Evolutionary conservation across 2,888 invertebrate species (phyloP).

Genomic region (Romanomermis culicivorax): DNA sequence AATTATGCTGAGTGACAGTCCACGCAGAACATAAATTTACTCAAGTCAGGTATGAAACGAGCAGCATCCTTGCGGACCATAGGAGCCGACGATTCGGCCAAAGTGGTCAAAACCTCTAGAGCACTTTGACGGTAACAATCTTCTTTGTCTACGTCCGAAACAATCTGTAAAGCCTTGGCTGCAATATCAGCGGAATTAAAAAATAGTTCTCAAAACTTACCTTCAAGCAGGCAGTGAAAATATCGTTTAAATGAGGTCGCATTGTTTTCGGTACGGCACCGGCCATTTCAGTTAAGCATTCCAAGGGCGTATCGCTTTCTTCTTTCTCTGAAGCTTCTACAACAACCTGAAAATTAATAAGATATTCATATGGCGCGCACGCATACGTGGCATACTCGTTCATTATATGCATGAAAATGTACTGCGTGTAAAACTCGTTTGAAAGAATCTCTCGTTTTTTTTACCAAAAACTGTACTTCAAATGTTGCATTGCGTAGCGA

Average conservation of each 20-base stretch:
- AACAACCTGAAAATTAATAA: slow-evolving; percentile 38
- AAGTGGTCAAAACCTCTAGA: slow-evolving; percentile 58
- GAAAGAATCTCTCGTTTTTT: too few relatives aligned
- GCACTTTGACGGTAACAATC: slow-evolving; percentile 62
- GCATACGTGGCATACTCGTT: too few relatives aligned
- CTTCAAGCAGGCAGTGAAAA: slow-evolving; percentile 71
- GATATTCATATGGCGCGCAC: neutral
- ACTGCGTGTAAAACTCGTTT: neutral
- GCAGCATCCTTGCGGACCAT: slow-evolving; percentile 80
- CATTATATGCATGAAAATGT: too few relatives aligned
- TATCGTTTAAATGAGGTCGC: slow-evolving; percentile 57
- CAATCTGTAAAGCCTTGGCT: slow-evolving; percentile 11
- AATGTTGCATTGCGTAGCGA: too few relatives aligned
- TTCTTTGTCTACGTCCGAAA: slow-evolving; percentile 27
- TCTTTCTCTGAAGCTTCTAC: slow-evolving; percentile 58
- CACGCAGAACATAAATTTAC: too few relatives aligned
- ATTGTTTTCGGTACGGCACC: slow-evolving; percentile 79
- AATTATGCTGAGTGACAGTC: too few relatives aligned
- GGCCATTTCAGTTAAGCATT: slow-evolving; percentile 76
- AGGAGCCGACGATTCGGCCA: slow-evolving; percentile 81
- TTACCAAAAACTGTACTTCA: too few relatives aligned
- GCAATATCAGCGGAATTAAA: neutral
- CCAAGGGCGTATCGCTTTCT: slow-evolving; percentile 58
- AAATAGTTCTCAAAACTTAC: slow-evolving; percentile 28
- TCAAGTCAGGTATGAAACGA: slow-evolving; percentile 47